These are phyloP conservation scores for Enteromius argenteus DNA, from an alignment of 2,797 vertebrate species.

Conservation along the genomic window DNA sequence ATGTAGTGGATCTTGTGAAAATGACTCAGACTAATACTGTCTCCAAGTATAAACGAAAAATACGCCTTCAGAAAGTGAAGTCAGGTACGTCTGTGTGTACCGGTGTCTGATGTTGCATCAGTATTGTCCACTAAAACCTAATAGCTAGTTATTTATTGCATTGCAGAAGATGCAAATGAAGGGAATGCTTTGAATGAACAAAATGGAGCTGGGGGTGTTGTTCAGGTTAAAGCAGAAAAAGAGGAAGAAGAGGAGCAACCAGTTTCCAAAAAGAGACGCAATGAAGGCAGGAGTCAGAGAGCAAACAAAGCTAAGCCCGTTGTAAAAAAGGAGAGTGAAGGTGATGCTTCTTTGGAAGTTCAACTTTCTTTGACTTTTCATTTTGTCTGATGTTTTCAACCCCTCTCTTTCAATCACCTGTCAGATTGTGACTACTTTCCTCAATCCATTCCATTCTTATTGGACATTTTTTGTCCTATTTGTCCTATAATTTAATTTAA, in stretches of 20 bases:
- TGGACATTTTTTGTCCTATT: neutral
- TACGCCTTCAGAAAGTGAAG: conserved; percentile 72
- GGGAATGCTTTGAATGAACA: neutral
- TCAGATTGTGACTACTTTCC: neutral
- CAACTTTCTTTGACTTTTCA: neutral
- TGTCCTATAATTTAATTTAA: neutral
- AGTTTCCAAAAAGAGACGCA: conserved; percentile 70
- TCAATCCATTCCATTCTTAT: neutral
- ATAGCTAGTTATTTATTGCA: neutral
- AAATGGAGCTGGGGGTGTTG: neutral
- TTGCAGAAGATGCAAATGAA: conserved; percentile 64
- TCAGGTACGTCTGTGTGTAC: conserved; percentile 63
- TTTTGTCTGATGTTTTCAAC: neutral
- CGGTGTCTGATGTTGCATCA: neutral
- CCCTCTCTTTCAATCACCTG: neutral
- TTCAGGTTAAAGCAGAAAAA: conserved; percentile 70
- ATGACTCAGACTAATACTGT: conserved; percentile 82
- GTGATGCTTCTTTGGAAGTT: conserved; percentile 24
- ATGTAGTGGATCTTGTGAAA: conserved; percentile 78
- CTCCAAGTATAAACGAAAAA: conserved; percentile 78
- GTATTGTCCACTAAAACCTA: neutral
- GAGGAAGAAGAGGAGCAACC: conserved; percentile 62
- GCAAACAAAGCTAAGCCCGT: conserved; percentile 57
- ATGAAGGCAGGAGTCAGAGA: conserved; percentile 58
- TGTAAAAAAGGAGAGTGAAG: conserved; percentile 63